These are phyloP conservation scores for Lepidocyrtinus sp. DNA, from an alignment of 2,888 invertebrate species.

Conservation along the genomic window DNA sequence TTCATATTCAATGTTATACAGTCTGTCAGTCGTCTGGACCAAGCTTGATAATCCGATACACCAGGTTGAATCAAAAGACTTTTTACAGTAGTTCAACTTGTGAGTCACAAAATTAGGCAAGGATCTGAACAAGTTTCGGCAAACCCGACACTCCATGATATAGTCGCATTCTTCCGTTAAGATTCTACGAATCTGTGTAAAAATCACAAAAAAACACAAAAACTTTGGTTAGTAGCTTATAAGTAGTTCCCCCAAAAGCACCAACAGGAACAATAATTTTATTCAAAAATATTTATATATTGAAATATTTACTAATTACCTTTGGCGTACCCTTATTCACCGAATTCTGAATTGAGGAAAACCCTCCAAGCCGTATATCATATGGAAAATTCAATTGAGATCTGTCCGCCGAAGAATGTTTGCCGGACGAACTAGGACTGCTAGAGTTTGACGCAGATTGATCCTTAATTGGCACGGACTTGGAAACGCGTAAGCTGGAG, in stretches of 20 bases:
- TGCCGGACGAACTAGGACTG: too few relatives aligned
- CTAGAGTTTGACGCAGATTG: neutral
- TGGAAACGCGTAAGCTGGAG: neutral
- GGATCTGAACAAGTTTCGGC: constrained; percentile 88
- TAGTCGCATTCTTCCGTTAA: constrained; percentile 89
- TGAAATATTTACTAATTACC: too few relatives aligned
- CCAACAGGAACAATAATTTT: neutral
- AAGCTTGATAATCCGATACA: constrained; percentile 45
- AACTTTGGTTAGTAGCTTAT: neutral
- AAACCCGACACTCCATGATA: constrained; percentile 90
- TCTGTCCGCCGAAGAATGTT: constrained; percentile 38
- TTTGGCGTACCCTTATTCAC: constrained; percentile 59
- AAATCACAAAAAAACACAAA: too few relatives aligned
- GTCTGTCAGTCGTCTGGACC: constrained; percentile 4
- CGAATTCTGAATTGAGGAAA: constrained; percentile 61
- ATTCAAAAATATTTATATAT: too few relatives aligned
- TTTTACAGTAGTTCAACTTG: constrained; percentile 85
- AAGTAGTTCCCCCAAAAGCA: too few relatives aligned
- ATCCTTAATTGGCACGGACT: neutral
- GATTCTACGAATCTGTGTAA: constrained; percentile 80
- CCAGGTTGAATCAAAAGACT: constrained; percentile 63
- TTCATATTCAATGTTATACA: constrained; percentile 37
- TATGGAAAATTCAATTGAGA: constrained; percentile 65
- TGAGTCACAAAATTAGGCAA: constrained; percentile 91
- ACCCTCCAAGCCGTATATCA: constrained; percentile 64